These are phyloP conservation scores for Megalonaias nervosa DNA, from an alignment of 1,140 invertebrate species.

Conservation along the genomic window DNA sequence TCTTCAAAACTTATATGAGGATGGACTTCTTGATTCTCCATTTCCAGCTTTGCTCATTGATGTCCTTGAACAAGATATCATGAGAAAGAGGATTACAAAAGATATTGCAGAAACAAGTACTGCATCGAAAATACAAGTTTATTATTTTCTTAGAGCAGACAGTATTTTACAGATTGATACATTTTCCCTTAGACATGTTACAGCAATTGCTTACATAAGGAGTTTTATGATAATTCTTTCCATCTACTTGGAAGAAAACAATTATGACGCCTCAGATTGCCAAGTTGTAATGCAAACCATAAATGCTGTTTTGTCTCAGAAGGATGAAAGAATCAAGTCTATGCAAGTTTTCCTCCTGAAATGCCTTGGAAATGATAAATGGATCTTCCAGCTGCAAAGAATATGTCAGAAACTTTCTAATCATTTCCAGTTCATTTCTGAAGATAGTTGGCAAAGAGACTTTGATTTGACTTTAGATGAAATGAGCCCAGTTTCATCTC, in stretches of 20 bases:
- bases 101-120: no score
- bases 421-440: not conserved
- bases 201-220: conserved; percentile 20
- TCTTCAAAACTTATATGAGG: no score
- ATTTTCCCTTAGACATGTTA: not conserved
- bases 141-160: no score
- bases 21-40: no score
- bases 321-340: not conserved
- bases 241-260: not conserved
- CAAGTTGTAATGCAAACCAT: not conserved
- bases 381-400: not conserved
- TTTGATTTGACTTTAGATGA: conserved; percentile 1
- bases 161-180: conserved; percentile 1
- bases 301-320: conserved; percentile 1
- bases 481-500: not conserved
- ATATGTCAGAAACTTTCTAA: conserved; percentile 1
- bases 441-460: conserved; percentile 1
- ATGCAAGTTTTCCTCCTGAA: conserved; percentile 13
- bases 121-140: no score
- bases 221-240: not conserved
- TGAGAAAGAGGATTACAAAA: no score
- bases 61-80: no score
- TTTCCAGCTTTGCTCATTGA: no score
- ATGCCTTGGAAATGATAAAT: not conserved
- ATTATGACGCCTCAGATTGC: not conserved